phyloP scores from a whole-genome alignment of 2,113 vertebrate species.

The Nansenia antarctica region DNA sequence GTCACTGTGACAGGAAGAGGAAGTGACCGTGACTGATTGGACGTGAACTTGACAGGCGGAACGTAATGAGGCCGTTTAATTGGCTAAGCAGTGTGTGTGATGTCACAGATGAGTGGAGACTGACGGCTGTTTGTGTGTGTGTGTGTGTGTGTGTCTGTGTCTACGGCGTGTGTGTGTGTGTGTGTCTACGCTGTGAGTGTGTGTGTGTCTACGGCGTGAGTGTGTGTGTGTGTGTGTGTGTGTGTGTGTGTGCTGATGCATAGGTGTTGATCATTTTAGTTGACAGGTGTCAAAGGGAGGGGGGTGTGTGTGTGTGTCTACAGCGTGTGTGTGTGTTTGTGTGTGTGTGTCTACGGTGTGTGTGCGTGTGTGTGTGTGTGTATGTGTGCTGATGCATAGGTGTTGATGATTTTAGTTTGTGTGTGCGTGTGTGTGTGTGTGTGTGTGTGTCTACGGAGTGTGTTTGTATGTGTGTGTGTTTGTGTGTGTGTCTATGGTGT shows the following conservation, averaged over 20 bases:
- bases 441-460: constrained; percentile 1
- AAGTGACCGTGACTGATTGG: constrained; percentile 31
- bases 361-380: constrained; percentile 19
- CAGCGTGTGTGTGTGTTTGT: constrained; percentile 4
- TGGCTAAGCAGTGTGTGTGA: constrained; percentile 31
- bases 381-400: no score
- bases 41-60: constrained; percentile 33
- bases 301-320: neutral
- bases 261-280: no score
- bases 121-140: constrained; percentile 6
- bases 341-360: constrained; percentile 21
- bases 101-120: constrained; percentile 16
- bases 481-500: neutral
- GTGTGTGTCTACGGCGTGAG: no score
- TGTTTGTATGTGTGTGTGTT: constrained; percentile 25
- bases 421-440: neutral
- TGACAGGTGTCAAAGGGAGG: no score
- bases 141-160: constrained; percentile 16
- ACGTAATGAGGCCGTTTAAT: constrained; percentile 31
- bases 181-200: neutral
- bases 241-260: no score
- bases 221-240: no score
- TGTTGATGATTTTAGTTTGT: no score
- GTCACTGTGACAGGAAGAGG: constrained; percentile 41
- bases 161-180: neutral